These are phyloP conservation scores for Porites lobata DNA, from an alignment of 92 coral and sea anemone species.

Conservation along the genomic window DNA sequence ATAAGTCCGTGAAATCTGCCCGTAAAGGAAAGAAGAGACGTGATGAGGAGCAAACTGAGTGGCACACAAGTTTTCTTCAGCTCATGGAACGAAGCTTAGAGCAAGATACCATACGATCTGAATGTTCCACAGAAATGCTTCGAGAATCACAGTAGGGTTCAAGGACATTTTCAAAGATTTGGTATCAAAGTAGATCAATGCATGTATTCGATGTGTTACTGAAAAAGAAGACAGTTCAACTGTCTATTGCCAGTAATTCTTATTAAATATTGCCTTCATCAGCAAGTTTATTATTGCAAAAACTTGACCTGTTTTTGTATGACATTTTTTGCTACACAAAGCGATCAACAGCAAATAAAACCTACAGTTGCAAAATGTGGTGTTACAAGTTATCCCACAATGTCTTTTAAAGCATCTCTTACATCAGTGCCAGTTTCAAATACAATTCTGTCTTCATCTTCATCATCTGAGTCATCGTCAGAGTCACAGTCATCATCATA, in stretches of 20 bases:
- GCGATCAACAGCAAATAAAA: conserved; percentile 31
- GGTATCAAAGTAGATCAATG: conserved; percentile 29
- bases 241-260: conserved; percentile 24
- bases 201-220: conserved; percentile 18
- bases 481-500: conserved; percentile 42
- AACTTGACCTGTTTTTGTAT: conserved; percentile 19
- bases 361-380: conserved; percentile 27
- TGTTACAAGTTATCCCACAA: conserved; percentile 53
- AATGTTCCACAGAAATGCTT: conserved; percentile 39
- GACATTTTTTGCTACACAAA: conserved; percentile 23
- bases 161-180: conserved; percentile 7
- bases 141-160: conserved; percentile 38
- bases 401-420: conserved; percentile 25
- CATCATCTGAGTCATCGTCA: conserved; percentile 26
- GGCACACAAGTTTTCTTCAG: conserved; percentile 18
- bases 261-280: conserved; percentile 12
- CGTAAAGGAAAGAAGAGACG: conserved; percentile 26
- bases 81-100: conserved; percentile 58
- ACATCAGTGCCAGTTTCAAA: conserved; percentile 29
- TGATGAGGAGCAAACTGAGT: conserved; percentile 9
- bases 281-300: conserved; percentile 24
- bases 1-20: conserved; percentile 23
- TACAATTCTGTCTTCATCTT: conserved; percentile 6
- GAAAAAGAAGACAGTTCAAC: conserved; percentile 23
- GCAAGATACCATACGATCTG: conserved; percentile 48